A percentile compares a stretch with the other conserved stretches of the same genome.
These are phyloP conservation scores for Polyploca ridens DNA, from an alignment of 2,888 invertebrate genomes.

Conservation along the genomic window DNA sequence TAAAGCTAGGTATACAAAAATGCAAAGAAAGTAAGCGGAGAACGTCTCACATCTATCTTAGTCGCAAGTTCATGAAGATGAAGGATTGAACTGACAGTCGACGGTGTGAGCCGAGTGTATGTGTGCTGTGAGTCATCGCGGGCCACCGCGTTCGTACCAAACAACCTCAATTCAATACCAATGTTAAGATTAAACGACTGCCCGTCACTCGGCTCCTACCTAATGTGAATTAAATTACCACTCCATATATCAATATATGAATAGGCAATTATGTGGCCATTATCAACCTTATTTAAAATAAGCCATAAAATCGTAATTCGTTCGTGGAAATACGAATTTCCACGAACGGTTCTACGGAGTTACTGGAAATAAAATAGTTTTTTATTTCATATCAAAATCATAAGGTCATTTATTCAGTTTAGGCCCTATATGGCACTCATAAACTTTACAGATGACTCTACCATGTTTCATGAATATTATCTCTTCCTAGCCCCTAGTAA, in stretches of 20 bases:
- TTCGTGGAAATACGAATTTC: constrained; percentile 4
- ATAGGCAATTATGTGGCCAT: constrained; percentile 6
- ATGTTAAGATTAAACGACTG: constrained; percentile 69
- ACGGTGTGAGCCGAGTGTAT: constrained; percentile 32
- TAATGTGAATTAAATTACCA: constrained; percentile 75
- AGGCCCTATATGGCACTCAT: too few relatives aligned
- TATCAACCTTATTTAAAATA: constrained; percentile 6
- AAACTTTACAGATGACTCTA: too few relatives aligned
- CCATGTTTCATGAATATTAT: too few relatives aligned
- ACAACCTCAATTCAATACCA: constrained; percentile 50
- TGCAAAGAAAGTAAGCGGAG: constrained; percentile 26
- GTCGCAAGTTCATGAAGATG: constrained; percentile 43
- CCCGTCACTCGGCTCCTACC: constrained; percentile 44
- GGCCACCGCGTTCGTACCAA: constrained; percentile 58
- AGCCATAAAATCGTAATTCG: background rate
- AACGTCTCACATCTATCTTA: constrained; percentile 45
- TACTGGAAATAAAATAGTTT: too few relatives aligned
- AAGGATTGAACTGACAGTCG: constrained; percentile 43
- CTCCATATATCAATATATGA: constrained; percentile 49
- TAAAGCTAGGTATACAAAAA: constrained; percentile 18
- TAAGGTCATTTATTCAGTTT: too few relatives aligned
- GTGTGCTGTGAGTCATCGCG: constrained; percentile 42
- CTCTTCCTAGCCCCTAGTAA: too few relatives aligned
- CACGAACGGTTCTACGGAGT: too few relatives aligned
- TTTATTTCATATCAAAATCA: too few relatives aligned